Evolutionary conservation across 2,797 vertebrate genomes (phyloP).

Genomic region (Eulemur coronatus): DNA sequence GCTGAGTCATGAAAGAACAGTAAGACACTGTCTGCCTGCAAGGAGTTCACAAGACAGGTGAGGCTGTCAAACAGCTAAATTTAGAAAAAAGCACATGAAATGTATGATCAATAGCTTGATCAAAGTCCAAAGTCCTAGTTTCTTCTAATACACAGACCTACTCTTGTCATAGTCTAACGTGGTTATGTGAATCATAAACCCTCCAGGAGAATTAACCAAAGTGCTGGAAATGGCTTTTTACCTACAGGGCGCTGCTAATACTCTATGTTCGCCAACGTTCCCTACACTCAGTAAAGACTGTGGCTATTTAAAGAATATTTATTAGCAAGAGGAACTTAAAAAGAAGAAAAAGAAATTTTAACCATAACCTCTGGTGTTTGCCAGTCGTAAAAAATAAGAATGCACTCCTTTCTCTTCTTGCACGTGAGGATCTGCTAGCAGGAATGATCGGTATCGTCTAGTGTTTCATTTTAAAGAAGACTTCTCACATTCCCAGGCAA

Average conservation of each 20-base stretch:
- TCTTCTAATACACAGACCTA: not conserved
- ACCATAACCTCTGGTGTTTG: not conserved
- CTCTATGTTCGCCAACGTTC: not conserved
- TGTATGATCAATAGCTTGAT: not conserved
- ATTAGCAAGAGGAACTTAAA: not conserved
- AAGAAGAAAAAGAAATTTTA: conserved; percentile 46
- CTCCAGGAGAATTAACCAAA: not conserved
- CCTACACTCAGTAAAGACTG: not conserved
- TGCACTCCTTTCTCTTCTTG: not conserved
- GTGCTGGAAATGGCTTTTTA: not conserved
- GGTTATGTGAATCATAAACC: not conserved
- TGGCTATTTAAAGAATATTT: not conserved
- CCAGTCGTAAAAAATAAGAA: not conserved
- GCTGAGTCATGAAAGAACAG: not conserved
- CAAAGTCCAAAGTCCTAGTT: not conserved
- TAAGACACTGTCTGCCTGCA: not conserved
- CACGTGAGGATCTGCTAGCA: fast-evolving
- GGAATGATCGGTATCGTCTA: not conserved
- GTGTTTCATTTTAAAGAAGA: conserved; percentile 29
- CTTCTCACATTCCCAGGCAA: conserved; percentile 47
- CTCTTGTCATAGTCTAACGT: not conserved
- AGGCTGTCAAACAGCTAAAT: not conserved
- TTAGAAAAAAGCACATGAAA: not conserved
- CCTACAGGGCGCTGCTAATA: not conserved
- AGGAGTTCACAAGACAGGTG: not conserved